Base-by-base conservation (phyloP, 2,113 vertebrate species). In the Solea solea region DNA sequence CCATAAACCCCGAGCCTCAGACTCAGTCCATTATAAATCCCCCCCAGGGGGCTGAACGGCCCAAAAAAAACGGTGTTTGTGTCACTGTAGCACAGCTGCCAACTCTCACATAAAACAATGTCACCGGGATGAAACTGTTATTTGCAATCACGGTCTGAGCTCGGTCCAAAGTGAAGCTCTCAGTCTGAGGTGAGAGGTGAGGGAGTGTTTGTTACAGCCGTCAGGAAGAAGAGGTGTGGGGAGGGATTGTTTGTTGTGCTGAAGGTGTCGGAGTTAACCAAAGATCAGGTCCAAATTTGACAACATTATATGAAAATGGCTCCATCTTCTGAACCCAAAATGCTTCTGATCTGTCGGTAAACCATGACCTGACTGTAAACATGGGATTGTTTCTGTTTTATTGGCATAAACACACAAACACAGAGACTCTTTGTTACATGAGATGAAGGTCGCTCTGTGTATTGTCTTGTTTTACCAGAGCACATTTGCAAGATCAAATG, bases 181-280 rank as follows among this genome's bases (percentile, higher is more conserved):
- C 14, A 46, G 52, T 0, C n/a, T 4, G 7, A 45, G 48, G 8
- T 45, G 34, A 13, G 64, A 16, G 21, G 15, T 58, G 55, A 41
- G 39, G 11, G 8, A 15, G 54, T n/a, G 14, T 5, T 34, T 34
- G 34, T 34, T 34, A 34, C 3, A 34, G 34, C 34, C 3, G 12
- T 39, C 5, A 28, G 25, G 8, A 11, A 15, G 7, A 39, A 21
- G 56, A 11, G 1, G 14, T 8, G 9, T 53, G 10, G 14, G 27
- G 52, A n/a, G 9, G 42, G 34, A 21, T 15, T 68, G 9, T 67
- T 7, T 61, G 49, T 39, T 63, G 34, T 48, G 50, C 72, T 76
- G 54, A 72, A 21, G 40, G 41, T 68, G 54, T 56, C 70, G 57
- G n/a, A 41, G 44, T 76, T 42, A 56, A 12, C 69, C n/a, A 64